A percentile compares a stretch with the other conserved stretches of the same genome.
Evolutionary conservation across 2,797 vertebrate species (phyloP).

Genomic region (Salmo trutta): DNA sequence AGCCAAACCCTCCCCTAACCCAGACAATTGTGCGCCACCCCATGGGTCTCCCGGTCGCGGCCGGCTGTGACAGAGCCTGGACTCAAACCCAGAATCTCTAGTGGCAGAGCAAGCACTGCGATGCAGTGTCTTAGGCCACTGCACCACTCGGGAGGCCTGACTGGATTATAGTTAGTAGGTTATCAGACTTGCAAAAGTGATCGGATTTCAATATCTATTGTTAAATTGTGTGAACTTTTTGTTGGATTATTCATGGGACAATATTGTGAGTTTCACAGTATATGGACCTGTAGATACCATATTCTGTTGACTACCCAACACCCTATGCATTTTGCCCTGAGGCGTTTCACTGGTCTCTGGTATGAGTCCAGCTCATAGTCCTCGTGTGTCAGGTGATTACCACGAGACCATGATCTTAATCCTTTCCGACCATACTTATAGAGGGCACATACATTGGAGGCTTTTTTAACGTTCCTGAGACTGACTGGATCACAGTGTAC

Average conservation of each 20-base stretch:
- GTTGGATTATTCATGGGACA: not conserved
- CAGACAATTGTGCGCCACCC: too few relatives aligned
- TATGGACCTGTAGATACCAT: not conserved
- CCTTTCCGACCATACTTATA: slow-evolving; percentile 61
- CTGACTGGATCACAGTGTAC: slow-evolving; percentile 57
- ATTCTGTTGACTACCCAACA: too few relatives aligned
- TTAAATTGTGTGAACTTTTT: not conserved
- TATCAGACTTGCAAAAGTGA: too few relatives aligned
- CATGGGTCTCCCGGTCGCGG: too few relatives aligned
- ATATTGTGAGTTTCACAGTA: not conserved
- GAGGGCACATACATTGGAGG: slow-evolving; percentile 52
- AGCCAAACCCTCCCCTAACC: too few relatives aligned
- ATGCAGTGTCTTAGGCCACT: too few relatives aligned
- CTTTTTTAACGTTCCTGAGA: slow-evolving; percentile 63
- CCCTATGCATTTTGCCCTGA: not conserved
- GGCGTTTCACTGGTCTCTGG: slow-evolving; percentile 24
- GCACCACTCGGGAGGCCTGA: too few relatives aligned
- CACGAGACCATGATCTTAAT: slow-evolving; percentile 77
- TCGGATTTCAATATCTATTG: not conserved
- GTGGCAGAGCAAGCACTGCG: too few relatives aligned
- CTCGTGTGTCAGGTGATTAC: slow-evolving; percentile 76
- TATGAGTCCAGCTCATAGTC: slow-evolving; percentile 38
- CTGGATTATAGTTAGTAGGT: too few relatives aligned
- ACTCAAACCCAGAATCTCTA: too few relatives aligned
- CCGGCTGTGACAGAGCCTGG: too few relatives aligned